Evolutionary conservation across 2,888 invertebrate species (phyloP).

Genomic region (Chymomyza procnemis): DNA sequence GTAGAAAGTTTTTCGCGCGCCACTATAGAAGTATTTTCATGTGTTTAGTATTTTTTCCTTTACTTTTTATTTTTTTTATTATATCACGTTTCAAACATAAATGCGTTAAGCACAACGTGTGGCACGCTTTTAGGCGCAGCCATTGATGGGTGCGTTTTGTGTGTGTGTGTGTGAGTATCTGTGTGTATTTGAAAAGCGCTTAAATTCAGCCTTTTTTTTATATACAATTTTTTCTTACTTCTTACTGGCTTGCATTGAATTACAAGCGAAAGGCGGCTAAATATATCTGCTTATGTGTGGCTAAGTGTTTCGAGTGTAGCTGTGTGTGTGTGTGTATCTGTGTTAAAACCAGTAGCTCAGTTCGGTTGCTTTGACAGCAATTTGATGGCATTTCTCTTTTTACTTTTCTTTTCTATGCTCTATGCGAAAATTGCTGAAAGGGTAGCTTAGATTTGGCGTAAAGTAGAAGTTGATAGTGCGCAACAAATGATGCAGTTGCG

Average conservation of each 20-base stretch:
- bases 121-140: constrained; percentile 48
- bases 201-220: constrained; percentile 56
- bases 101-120: constrained; percentile 65
- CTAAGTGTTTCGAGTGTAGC: constrained; percentile 24
- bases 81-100: constrained; percentile 73
- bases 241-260: constrained; percentile 59
- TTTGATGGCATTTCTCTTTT: constrained; percentile 50
- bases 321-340: constrained; percentile 24
- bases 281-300: constrained; percentile 21
- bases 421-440: background rate
- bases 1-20: constrained; percentile 43
- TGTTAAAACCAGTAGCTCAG: constrained; percentile 47
- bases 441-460: background rate
- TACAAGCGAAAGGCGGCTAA: constrained; percentile 44
- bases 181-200: constrained; percentile 64
- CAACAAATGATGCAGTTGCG: background rate
- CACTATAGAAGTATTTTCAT: constrained; percentile 28
- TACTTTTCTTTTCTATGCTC: background rate
- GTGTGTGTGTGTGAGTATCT: background rate
- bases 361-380: constrained; percentile 49
- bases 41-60: constrained; percentile 31
- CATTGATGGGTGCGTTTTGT: no score
- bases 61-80: constrained; percentile 50
- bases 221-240: constrained; percentile 21
- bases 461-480: background rate